phyloP scores from a whole-genome alignment of 2,888 invertebrate genomes.

The Linyphia triangularis region DNA sequence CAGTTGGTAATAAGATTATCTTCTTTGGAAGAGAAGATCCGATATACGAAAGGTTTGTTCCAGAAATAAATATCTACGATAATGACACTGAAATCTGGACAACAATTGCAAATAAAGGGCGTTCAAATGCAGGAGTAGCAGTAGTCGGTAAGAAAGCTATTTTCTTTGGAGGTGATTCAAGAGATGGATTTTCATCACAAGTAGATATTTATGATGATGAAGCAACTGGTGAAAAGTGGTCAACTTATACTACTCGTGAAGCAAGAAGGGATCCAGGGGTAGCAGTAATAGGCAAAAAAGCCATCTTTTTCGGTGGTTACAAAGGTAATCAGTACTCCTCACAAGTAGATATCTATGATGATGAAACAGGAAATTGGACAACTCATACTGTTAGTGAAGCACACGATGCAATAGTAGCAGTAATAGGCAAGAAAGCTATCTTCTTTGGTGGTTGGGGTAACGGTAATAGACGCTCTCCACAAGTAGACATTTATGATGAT shows the following conservation, averaged over 20 bases:
- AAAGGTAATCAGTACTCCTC: neutral
- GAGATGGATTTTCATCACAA: neutral
- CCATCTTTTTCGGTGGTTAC: neutral
- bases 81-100: neutral
- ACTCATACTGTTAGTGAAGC: neutral
- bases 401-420: neutral
- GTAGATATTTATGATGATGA: neutral
- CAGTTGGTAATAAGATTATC: neutral
- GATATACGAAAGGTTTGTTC: no score
- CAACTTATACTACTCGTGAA: neutral
- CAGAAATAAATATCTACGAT: neutral
- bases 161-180: neutral
- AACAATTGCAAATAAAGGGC: neutral
- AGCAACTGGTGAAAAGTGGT: neutral
- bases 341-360: neutral
- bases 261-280: neutral
- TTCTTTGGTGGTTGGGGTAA: neutral
- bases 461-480: no score
- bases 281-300: neutral
- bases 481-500: no score
- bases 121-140: neutral
- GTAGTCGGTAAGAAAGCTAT: neutral
- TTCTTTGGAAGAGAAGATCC: neutral
- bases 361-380: neutral
- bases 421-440: neutral